Base-by-base conservation (phyloP, 2,797 vertebrate genomes). In the Falco peregrinus region DNA sequence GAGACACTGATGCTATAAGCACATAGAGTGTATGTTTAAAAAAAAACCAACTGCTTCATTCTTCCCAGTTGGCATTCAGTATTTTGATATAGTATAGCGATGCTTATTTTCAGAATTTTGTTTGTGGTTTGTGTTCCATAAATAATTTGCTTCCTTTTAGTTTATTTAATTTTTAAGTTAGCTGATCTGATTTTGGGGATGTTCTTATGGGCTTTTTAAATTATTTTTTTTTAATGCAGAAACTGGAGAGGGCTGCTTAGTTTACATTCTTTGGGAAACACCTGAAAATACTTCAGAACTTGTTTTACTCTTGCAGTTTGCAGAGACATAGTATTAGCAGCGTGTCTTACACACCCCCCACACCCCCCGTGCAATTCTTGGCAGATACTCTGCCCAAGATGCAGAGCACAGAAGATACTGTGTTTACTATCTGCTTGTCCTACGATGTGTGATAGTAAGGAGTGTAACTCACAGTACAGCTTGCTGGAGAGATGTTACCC, bases 321-420 rank as follows among this genome's bases (percentile, higher is more conserved):
- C 56, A 75, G 48, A 47, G 35, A 4, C 37, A 2, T 16, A 3
- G 31, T 28, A 16, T 29, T 3, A 18, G 60, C 25, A 7, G 26
- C 20, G 35, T 10, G 37, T 39, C 37, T 39, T 39, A 39, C 37
- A 39, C 37, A 39, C 39, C 39, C 12, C 22, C 2, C n/a, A 4
- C 16, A 7, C 21, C 8, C 17, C 13, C 6, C 33, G 18, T 19
- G 24, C 28, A 15, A 37, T 33, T 28, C 29, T 65, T 13, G 15
- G 86, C 47, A 53, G 73, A 13, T n/a, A 6, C 13, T 21, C 33
- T 1, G 2, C 24, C 33, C 0, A 2, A 28, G 37, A 11, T 7
- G 37, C 50, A 16, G 51, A 22, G 18, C 31, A 7, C 21, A 29
- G 56, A 33, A 53, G 22, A 7, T 4, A 5, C 31, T 1, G 2